These are phyloP conservation scores for Anthophora plumipes DNA, from an alignment of 2,888 invertebrate genomes.

Conservation along the genomic window DNA sequence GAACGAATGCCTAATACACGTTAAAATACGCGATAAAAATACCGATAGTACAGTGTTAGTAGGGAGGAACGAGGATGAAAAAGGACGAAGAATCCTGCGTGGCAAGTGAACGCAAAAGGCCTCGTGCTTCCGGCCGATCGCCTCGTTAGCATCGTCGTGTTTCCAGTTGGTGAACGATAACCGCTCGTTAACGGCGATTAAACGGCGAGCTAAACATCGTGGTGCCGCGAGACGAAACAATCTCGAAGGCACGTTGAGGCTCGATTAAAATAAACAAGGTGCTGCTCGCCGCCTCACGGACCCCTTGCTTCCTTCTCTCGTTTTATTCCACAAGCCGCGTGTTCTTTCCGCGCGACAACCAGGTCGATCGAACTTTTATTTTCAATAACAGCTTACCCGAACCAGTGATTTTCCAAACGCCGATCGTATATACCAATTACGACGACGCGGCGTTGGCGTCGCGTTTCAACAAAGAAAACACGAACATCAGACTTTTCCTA, in stretches of 20 bases:
- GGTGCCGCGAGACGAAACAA: conserved; percentile 82
- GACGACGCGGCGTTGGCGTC: not conserved
- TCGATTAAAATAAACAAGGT: conserved; percentile 79
- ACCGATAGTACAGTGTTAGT: not conserved
- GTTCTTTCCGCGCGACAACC: conserved; percentile 44
- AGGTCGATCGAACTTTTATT: conserved; percentile 51
- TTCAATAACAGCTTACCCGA: conserved; percentile 15
- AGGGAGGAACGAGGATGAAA: conserved; percentile 26
- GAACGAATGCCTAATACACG: not conserved
- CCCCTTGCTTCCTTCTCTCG: conserved; percentile 40
- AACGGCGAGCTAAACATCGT: conserved; percentile 80
- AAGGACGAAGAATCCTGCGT: conserved; percentile 54
- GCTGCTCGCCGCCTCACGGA: conserved; percentile 53
- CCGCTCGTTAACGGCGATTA: conserved; percentile 82
- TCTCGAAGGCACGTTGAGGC: conserved; percentile 75
- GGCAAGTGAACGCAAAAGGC: conserved; percentile 66
- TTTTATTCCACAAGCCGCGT: conserved; percentile 40
- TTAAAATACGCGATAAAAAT: conserved; percentile 31
- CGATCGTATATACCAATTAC: not conserved
- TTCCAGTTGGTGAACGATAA: conserved; percentile 81
- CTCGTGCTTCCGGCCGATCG: conserved; percentile 78
- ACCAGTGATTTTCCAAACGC: not conserved
- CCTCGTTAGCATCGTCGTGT: conserved; percentile 79
- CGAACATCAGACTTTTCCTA: too few relatives aligned
- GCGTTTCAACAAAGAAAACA: not conserved